Evolutionary conservation across 2,797 vertebrate species (phyloP).

Genomic region (Stomatorhinus walkeri): DNA sequence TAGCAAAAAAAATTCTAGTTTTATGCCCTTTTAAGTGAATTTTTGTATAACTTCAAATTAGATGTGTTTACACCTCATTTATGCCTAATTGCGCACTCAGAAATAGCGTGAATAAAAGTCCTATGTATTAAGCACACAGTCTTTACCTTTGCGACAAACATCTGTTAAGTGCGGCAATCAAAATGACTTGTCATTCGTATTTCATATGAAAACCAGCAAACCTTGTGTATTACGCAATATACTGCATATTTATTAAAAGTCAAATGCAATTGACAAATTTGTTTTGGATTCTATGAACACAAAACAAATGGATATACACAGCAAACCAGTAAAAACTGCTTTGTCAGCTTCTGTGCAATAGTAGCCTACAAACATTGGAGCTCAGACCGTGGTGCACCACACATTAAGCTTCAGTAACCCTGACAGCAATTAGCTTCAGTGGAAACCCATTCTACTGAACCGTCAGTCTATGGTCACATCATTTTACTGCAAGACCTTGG

Average conservation of each 20-base stretch:
- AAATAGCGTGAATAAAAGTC: not conserved
- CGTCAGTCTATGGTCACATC: not conserved
- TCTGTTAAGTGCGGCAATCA: not conserved
- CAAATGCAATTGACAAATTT: not conserved
- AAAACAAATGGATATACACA: not conserved
- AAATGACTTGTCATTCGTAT: not conserved
- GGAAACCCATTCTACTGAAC: not conserved
- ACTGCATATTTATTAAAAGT: not conserved
- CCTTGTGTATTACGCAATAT: not conserved
- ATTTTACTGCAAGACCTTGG: not conserved
- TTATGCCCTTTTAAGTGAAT: no score
- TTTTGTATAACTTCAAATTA: no score
- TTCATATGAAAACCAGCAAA: not conserved
- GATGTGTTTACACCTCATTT: no score
- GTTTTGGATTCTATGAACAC: not conserved
- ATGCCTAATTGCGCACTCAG: no score
- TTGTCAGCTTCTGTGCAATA: not conserved
- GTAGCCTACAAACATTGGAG: not conserved
- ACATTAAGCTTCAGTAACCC: not conserved
- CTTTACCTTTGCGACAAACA: not conserved
- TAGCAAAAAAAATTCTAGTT: no score
- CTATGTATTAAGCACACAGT: not conserved
- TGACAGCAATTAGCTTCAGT: not conserved
- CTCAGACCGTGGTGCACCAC: not conserved
- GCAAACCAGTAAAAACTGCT: not conserved